These are phyloP conservation scores for Anoplopoma fimbria DNA, from an alignment of 2,113 vertebrate species.

Conservation along the genomic window DNA sequence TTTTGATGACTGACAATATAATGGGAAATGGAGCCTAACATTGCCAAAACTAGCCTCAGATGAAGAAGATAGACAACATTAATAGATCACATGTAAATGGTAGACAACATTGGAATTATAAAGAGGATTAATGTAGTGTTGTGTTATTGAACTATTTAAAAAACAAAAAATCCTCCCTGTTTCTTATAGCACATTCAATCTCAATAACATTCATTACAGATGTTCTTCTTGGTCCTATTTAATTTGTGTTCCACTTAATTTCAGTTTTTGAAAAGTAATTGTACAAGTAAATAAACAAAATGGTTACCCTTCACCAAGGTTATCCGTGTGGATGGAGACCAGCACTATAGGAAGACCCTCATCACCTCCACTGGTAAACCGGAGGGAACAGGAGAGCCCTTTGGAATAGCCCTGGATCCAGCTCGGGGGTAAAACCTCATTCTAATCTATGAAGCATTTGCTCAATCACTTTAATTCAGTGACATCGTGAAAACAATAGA, in stretches of 20 bases:
- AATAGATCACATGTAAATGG: background rate
- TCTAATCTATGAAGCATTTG: background rate
- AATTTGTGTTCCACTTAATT: background rate
- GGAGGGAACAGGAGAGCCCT: slow-evolving; percentile 75
- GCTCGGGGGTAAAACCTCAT: slow-evolving; percentile 73
- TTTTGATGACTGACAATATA: background rate
- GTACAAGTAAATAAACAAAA: background rate
- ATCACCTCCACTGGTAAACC: slow-evolving; percentile 81
- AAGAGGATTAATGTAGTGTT: background rate
- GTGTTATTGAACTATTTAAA: too few relatives aligned
- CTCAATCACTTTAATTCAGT: background rate
- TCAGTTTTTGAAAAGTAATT: background rate
- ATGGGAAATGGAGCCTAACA: background rate
- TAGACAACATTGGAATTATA: background rate
- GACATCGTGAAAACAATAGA: background rate
- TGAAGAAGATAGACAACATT: background rate
- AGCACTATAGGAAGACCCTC: slow-evolving; percentile 80
- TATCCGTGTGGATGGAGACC: slow-evolving; percentile 80
- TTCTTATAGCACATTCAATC: background rate
- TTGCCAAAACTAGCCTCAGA: background rate
- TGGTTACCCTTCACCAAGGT: slow-evolving; percentile 62
- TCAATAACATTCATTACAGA: background rate
- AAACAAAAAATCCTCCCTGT: too few relatives aligned
- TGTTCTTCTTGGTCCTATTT: background rate
- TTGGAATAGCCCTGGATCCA: slow-evolving; percentile 82